These are phyloP conservation scores for Oryctolagus cuniculus DNA, from an alignment of 2,113 vertebrate genomes.

Conservation along the genomic window DNA sequence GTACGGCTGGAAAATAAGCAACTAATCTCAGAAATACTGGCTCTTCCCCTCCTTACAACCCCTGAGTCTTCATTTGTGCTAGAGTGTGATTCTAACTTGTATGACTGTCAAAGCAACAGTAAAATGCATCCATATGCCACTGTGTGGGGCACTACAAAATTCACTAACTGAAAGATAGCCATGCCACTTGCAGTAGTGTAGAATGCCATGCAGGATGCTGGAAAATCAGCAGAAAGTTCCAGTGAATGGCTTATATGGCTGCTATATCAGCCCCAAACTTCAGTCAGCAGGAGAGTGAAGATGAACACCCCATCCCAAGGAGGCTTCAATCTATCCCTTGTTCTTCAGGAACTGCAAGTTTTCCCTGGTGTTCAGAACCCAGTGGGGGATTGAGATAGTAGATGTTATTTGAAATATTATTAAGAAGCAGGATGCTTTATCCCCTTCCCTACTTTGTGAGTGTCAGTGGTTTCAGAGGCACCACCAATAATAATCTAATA, in stretches of 20 bases:
- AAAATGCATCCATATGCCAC: slow-evolving; percentile 49
- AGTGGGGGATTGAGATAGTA: not conserved
- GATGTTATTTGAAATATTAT: slow-evolving; percentile 27
- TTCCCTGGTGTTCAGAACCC: not conserved
- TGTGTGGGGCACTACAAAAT: slow-evolving; percentile 47
- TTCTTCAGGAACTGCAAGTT: slow-evolving; percentile 8
- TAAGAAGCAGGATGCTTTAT: not conserved
- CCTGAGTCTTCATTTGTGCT: slow-evolving; percentile 31
- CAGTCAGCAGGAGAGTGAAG: not conserved
- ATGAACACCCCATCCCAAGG: not conserved
- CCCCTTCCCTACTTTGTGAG: not conserved
- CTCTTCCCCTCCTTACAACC: not conserved
- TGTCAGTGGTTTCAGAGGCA: slow-evolving; percentile 50
- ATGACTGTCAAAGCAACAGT: slow-evolving; percentile 53
- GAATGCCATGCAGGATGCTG: slow-evolving; percentile 47
- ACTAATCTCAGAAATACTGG: not conserved
- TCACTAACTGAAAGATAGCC: slow-evolving; percentile 54
- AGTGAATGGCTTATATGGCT: slow-evolving; percentile 18
- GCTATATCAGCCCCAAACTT: slow-evolving; percentile 8
- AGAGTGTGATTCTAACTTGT: slow-evolving; percentile 20
- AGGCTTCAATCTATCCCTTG: not conserved
- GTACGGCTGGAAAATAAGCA: not conserved
- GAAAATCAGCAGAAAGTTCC: slow-evolving; percentile 33
- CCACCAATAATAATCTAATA: slow-evolving; percentile 52
- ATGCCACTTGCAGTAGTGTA: slow-evolving; percentile 41